phyloP scores from a whole-genome alignment of 2,888 invertebrate genomes.

The Troides oblongomaculatus region DNA sequence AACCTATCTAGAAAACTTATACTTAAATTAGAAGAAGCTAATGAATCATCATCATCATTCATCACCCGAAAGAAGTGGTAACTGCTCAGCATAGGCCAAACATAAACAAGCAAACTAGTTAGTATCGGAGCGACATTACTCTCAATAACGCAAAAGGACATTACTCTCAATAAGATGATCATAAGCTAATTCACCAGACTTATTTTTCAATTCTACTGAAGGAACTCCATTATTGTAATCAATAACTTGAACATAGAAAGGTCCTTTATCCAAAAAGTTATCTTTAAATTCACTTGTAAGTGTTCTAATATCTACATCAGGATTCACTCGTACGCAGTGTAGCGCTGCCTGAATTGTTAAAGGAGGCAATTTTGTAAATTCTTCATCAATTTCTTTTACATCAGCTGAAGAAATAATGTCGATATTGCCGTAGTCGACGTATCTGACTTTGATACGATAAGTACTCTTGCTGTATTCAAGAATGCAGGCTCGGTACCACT shows the following conservation, averaged over 20 bases:
- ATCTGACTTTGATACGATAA: conserved; percentile 80
- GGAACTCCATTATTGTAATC: conserved; percentile 41
- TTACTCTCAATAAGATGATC: conserved; percentile 52
- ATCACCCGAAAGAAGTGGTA: no score
- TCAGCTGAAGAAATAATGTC: conserved; percentile 71
- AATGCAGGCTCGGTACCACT: conserved; percentile 87
- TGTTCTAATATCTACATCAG: conserved; percentile 48
- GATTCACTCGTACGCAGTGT: conserved; percentile 56
- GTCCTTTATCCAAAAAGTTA: conserved; percentile 56
- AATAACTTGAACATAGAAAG: conserved; percentile 57
- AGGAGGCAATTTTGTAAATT: conserved; percentile 76
- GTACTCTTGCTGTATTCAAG: conserved; percentile 66
- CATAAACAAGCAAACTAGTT: not conserved
- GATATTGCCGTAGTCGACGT: conserved; percentile 87
- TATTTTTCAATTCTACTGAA: conserved; percentile 56
- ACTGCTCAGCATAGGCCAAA: no score
- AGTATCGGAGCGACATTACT: conserved; percentile 34
- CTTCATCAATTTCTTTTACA: conserved; percentile 70
- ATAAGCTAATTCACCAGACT: conserved; percentile 50
- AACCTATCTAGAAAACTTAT: no score
- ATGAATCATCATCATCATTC: no score
- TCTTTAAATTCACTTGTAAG: conserved; percentile 51
- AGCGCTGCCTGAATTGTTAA: conserved; percentile 74
- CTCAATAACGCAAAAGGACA: conserved; percentile 46
- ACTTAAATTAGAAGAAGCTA: no score